phyloP scores from a whole-genome alignment of 2,113 vertebrate species.

The Platycercus adscitus region DNA sequence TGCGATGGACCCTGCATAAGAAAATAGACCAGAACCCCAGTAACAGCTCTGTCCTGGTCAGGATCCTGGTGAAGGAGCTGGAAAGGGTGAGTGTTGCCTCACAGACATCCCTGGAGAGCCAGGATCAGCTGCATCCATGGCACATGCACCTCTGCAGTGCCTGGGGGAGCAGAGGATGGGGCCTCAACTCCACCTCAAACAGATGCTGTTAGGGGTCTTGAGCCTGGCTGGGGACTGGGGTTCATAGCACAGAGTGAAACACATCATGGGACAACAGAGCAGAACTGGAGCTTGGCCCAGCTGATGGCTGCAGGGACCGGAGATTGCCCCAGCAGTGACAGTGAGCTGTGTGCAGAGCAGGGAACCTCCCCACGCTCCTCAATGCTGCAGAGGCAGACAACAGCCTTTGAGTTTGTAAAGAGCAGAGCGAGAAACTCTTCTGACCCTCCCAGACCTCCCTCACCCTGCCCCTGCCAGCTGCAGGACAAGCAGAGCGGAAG shows the following conservation, averaged over 20 bases:
- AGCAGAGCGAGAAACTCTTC: not conserved
- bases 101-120: rapidly evolving
- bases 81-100: conserved; percentile 81
- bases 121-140: rapidly evolving
- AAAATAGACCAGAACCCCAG: conserved; percentile 85
- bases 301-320: not conserved
- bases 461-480: too few relatives aligned
- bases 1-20: conserved; percentile 94
- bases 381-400: rapidly evolving
- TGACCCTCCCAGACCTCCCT: not conserved
- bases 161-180: not conserved
- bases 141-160: rapidly evolving
- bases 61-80: conserved; percentile 88
- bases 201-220: not conserved
- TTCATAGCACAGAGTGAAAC: not conserved
- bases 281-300: not conserved
- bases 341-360: not conserved
- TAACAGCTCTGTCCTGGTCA: conserved; percentile 80
- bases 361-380: not conserved
- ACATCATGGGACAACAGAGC: not conserved
- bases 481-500: not conserved
- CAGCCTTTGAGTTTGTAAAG: not conserved
- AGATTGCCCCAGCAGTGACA: not conserved
- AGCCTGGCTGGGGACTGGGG: not conserved
- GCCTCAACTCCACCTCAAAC: not conserved